Conservation (phyloP, 1,140 invertebrate species). For the Samia ricini region DNA sequence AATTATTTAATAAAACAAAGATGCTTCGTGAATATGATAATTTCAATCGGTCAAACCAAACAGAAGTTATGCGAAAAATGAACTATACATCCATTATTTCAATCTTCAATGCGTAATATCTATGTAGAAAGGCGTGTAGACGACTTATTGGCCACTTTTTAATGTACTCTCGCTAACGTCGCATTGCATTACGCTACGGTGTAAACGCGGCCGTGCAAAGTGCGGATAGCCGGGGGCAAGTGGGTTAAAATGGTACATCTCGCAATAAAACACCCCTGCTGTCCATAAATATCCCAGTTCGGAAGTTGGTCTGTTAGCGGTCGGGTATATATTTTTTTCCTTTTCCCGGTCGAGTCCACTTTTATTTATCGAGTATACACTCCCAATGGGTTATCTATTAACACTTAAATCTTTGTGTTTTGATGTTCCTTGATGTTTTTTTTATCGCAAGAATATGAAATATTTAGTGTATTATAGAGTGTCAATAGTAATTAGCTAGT, state of each 20-base stretch:
- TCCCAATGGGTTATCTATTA: conserved; percentile 33
- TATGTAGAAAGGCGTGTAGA: background rate
- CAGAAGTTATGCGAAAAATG: background rate
- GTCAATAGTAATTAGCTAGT: too few relatives aligned
- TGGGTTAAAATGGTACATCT: conserved; percentile 69
- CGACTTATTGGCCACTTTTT: too few relatives aligned
- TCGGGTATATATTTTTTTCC: conserved; percentile 51
- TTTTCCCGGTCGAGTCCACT: conserved; percentile 46
- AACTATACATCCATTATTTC: background rate
- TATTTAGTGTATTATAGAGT: too few relatives aligned
- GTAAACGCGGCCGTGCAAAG: conserved; percentile 39
- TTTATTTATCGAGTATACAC: conserved; percentile 60
- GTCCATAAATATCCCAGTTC: conserved; percentile 73
- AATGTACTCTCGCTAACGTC: too few relatives aligned
- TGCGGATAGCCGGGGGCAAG: conserved; percentile 69
- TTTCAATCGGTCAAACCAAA: background rate
- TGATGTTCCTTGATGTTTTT: too few relatives aligned
- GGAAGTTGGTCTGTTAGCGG: conserved; percentile 73
- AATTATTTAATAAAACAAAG: background rate
- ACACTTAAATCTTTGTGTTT: background rate
- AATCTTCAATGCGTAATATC: background rate
- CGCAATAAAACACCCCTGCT: conserved; percentile 72
- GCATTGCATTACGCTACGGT: conserved; percentile 27
- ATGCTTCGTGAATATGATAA: background rate
- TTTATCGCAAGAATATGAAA: too few relatives aligned